Percentiles rank a stretch among this genome's conserved stretches.
Evolutionary conservation across 2,888 invertebrate genomes (phyloP).

Genomic region (Isoperla grammatica): DNA sequence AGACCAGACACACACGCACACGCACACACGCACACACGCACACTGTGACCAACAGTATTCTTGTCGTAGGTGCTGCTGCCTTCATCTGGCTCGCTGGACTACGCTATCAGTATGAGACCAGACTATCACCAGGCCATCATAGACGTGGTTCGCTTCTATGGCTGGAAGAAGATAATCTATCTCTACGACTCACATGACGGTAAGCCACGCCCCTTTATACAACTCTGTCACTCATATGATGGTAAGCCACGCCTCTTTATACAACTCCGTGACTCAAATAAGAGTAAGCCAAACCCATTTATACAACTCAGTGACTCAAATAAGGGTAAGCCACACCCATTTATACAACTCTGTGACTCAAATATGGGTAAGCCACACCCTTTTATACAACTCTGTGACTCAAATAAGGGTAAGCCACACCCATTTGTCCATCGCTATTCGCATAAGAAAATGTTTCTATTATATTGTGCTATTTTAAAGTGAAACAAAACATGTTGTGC

Average conservation of each 20-base stretch:
- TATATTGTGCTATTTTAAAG: too few species aligned
- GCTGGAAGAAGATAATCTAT: slow-evolving; percentile 84
- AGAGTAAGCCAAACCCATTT: slow-evolving; percentile 81
- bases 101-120: slow-evolving; percentile 89
- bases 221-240: slow-evolving; percentile 49
- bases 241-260: slow-evolving; percentile 72
- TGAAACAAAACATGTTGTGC: too few species aligned
- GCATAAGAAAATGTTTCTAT: too few species aligned
- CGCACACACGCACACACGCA: too few species aligned
- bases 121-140: slow-evolving; percentile 94
- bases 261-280: slow-evolving; percentile 44
- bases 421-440: too few species aligned
- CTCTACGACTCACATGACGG: slow-evolving; percentile 89
- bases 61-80: slow-evolving; percentile 67
- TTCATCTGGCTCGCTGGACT: slow-evolving; percentile 83
- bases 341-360: not conserved
- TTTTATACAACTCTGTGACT: too few species aligned
- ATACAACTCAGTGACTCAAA: slow-evolving; percentile 38
- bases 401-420: too few species aligned
- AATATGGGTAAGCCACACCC: too few species aligned
- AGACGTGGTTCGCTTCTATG: slow-evolving; percentile 88
- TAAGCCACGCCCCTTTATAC: slow-evolving; percentile 53
- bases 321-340: slow-evolving; percentile 84
- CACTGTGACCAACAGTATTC: too few species aligned
- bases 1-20: too few species aligned